Evolutionary conservation across 2,113 vertebrate genomes (phyloP).

Genomic region (Petrocephalus microphthalmus): DNA sequence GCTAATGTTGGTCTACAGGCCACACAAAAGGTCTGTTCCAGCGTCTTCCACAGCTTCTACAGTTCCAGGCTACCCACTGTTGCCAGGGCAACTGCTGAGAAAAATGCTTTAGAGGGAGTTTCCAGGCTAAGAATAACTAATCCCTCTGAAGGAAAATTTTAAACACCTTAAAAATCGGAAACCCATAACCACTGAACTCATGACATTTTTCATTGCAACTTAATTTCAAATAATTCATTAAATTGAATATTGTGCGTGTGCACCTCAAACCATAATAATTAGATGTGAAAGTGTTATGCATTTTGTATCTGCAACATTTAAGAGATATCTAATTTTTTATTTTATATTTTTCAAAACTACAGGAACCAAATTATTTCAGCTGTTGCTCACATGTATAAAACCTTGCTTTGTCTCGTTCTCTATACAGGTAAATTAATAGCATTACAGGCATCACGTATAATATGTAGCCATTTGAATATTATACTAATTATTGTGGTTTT

Average conservation of each 20-base stretch:
- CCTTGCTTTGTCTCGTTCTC: background rate
- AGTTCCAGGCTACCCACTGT: conserved; percentile 70
- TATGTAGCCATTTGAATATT: background rate
- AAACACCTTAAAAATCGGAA: conserved; percentile 42
- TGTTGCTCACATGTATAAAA: background rate
- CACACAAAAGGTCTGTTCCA: conserved; percentile 37
- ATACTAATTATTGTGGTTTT: background rate
- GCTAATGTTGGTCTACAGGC: conserved; percentile 33
- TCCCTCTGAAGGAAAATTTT: conserved; percentile 63
- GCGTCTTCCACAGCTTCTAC: conserved; percentile 65
- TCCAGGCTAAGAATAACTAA: conserved; percentile 85
- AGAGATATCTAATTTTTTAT: background rate
- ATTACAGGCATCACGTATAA: background rate
- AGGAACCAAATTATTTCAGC: background rate
- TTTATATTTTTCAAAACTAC: background rate
- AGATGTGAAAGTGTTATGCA: background rate
- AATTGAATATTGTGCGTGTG: background rate
- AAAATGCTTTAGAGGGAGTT: conserved; percentile 73
- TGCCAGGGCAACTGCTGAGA: conserved; percentile 81
- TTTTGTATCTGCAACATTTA: background rate
- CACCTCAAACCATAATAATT: background rate
- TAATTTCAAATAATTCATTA: background rate
- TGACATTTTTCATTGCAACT: background rate
- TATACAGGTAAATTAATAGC: background rate
- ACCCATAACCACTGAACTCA: background rate